Percentiles rank a stretch among this genome's conserved stretches.
Evolutionary conservation across 2,888 invertebrate species (phyloP).

Genomic region (Drosophila ustulata): DNA sequence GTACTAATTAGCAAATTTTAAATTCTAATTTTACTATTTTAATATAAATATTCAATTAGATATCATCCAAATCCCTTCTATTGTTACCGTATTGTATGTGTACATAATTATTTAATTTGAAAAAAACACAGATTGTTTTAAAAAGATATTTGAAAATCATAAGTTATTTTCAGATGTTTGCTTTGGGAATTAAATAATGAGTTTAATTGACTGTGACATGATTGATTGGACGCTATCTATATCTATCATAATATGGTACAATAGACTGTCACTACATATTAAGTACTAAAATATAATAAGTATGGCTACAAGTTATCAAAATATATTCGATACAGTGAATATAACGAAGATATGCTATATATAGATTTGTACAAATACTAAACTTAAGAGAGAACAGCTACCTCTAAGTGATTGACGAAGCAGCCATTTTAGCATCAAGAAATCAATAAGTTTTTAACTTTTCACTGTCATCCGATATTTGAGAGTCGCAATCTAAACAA

Average conservation of each 20-base stretch:
- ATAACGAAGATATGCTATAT: neutral
- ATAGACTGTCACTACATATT: neutral
- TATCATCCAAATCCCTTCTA: too few relatives aligned
- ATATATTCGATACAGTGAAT: neutral
- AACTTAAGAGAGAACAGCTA: neutral
- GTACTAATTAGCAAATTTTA: neutral
- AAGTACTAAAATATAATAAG: neutral
- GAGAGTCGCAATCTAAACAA: slow-evolving; percentile 14
- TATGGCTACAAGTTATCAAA: neutral
- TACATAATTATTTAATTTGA: too few relatives aligned
- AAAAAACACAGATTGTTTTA: too few relatives aligned
- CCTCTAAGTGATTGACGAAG: neutral
- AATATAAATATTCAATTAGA: too few relatives aligned
- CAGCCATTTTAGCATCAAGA: neutral
- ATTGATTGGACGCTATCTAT: neutral
- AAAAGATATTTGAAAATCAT: too few relatives aligned
- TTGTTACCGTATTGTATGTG: too few relatives aligned
- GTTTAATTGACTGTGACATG: neutral
- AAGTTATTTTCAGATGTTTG: neutral
- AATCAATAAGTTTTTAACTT: slow-evolving; percentile 7
- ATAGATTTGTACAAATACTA: neutral
- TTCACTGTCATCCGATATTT: neutral
- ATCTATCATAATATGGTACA: neutral
- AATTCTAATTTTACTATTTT: too few relatives aligned
- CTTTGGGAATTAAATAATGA: neutral